A percentile compares a stretch with the other conserved stretches of the same genome.
Conservation (phyloP, 2,888 invertebrate species). For the Leuctra nigra region DNA sequence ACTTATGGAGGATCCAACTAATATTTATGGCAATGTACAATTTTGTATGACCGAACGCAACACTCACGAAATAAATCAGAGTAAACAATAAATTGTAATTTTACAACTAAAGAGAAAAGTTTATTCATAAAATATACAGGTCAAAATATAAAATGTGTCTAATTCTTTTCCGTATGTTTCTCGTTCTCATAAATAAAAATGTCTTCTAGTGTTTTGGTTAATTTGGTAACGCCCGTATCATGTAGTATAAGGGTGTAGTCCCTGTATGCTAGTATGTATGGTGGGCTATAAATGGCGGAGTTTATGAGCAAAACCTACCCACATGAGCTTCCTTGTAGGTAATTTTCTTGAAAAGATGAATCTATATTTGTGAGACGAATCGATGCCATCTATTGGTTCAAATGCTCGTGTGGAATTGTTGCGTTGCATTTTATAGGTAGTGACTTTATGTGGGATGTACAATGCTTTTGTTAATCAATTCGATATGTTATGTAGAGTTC, state of each 20-base stretch:
- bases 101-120: no score
- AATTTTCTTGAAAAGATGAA: not conserved
- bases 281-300: conserved; percentile 11
- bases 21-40: no score
- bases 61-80: not conserved
- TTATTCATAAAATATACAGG: conserved; percentile 7
- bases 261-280: not conserved
- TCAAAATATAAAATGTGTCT: conserved; percentile 2
- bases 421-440: not conserved
- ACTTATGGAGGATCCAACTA: no score
- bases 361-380: conserved; percentile 8
- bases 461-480: no score
- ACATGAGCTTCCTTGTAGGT: conserved; percentile 6
- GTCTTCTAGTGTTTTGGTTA: conserved; percentile 4
- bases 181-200: conserved; percentile 9
- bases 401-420: not conserved
- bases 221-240: conserved; percentile 13
- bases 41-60: not conserved
- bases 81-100: conserved; percentile 10
- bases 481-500: no score
- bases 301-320: conserved; percentile 15
- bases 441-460: no score
- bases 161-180: conserved; percentile 8
- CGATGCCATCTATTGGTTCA: conserved; percentile 5
- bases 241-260: conserved; percentile 12